Evolutionary conservation across 2,888 invertebrate species (phyloP), one percentile per base, ranked within the genome.

Genomic region (Netelia inedita): DNA sequence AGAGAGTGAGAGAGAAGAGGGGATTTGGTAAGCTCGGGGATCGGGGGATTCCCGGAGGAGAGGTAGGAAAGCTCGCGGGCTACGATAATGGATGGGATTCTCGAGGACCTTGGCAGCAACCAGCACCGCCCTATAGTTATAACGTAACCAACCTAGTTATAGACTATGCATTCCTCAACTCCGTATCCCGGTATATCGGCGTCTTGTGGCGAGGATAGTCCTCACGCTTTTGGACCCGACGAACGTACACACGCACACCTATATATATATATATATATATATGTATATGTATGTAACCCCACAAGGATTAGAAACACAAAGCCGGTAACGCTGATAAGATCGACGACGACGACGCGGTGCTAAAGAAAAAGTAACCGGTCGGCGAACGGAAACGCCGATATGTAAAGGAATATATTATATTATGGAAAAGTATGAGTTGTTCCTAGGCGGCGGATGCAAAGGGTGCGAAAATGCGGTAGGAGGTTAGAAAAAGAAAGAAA

Each of bases 61-160:
- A 63, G 79, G 68, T 53, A 68, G 79, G 73, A 68, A 65, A 41
- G 71, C 79, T 71, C 41, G 68, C 41, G 74, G 46, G 69, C 65
- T 75, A 59, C n/a, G 79, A 76, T 83, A 83, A 83, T 72, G 79
- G 75, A 80, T 83, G 83, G 66, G 75, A 75, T 83, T 79, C 75
- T 83, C 71, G 71, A 80, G 79, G 59, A 71, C 71, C 79, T 75
- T 83, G 83, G 75, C 79, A 80, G 14, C 79, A 53, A 50, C 43
- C 65, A 28, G 55, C 46, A 59, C 19, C 35, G 35, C n/a, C 23
- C 71, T 41, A 66, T 50, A 75, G 61, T 63, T 53, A 76, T 74
- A 79, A 41, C 55, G 35, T 50, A 1, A 61, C 41, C 19, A 65
- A 19, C 8, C 11, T 28, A 41, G 35, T n/a, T 74, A 55, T 41